These are phyloP conservation scores for Rhynchotus rufescens DNA, from an alignment of 2,797 vertebrate genomes.

Conservation along the genomic window DNA sequence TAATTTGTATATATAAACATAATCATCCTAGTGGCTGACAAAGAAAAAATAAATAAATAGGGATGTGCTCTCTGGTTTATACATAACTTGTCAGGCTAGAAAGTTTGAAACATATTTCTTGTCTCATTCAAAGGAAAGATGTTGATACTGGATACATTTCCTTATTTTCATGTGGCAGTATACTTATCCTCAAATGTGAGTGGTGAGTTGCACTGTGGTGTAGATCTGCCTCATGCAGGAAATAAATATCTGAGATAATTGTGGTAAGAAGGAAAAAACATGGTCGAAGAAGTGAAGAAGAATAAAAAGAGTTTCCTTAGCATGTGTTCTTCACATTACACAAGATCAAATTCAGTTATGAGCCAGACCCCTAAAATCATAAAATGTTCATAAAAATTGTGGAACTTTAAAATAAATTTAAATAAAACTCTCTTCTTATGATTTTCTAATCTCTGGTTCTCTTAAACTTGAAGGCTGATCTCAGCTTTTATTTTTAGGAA, in stretches of 20 bases:
- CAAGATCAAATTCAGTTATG: slow-evolving; percentile 10
- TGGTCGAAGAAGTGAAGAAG: slow-evolving; percentile 11
- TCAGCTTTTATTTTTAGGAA: not conserved
- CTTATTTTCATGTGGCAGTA: slow-evolving; percentile 45
- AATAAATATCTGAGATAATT: slow-evolving; percentile 54
- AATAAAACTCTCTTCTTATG: not conserved
- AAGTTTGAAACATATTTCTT: slow-evolving; percentile 53
- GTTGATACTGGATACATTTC: slow-evolving; percentile 21
- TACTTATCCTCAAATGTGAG: slow-evolving; percentile 28
- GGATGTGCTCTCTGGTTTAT: slow-evolving; percentile 54
- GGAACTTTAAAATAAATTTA: not conserved
- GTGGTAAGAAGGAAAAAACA: slow-evolving; percentile 35
- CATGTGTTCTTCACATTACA: slow-evolving; percentile 29
- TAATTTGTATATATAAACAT: slow-evolving; percentile 51
- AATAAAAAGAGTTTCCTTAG: not conserved
- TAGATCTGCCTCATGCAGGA: slow-evolving; percentile 30
- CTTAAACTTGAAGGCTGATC: not conserved
- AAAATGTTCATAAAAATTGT: not conserved
- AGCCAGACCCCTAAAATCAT: not conserved
- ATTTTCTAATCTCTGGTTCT: not conserved
- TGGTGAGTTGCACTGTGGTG: slow-evolving; percentile 24
- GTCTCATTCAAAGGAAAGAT: slow-evolving; percentile 63
- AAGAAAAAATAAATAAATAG: slow-evolving; percentile 72
- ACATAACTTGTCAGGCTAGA: slow-evolving; percentile 49
- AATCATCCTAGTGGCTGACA: slow-evolving; percentile 11